These are phyloP conservation scores for Leptopterna dolabrata DNA, from an alignment of 2,888 invertebrate genomes.

Conservation along the genomic window DNA sequence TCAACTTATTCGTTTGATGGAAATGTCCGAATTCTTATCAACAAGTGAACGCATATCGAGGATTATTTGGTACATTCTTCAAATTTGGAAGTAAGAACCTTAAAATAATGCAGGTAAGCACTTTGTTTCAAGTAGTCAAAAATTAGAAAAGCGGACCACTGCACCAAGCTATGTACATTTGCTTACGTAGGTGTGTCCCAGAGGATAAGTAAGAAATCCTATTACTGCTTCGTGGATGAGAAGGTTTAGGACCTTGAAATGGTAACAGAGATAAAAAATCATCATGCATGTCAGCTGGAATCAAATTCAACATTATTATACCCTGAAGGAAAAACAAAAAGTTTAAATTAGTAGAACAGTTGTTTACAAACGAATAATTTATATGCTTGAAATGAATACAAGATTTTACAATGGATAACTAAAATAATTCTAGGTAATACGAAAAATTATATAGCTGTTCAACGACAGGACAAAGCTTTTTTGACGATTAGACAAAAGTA, in stretches of 20 bases:
- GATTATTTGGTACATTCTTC: too few species aligned
- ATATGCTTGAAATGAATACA: background rate
- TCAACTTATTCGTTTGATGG: too few species aligned
- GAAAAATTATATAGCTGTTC: background rate
- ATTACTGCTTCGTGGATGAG: slow-evolving; percentile 25
- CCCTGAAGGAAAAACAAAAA: background rate
- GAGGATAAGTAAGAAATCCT: slow-evolving; percentile 13
- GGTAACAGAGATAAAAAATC: slow-evolving; percentile 16
- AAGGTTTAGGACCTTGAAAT: slow-evolving; percentile 26
- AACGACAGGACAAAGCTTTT: background rate
- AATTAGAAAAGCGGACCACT: background rate
- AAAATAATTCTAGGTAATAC: too few species aligned
- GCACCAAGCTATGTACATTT: slow-evolving; percentile 7
- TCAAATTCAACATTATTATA: slow-evolving; percentile 14
- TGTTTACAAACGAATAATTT: background rate
- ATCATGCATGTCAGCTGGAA: slow-evolving; percentile 30
- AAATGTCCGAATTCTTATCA: too few species aligned
- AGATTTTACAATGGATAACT: too few species aligned
- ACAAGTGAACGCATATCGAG: too few species aligned
- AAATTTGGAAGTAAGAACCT: too few species aligned
- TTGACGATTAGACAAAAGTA: background rate
- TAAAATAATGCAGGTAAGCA: background rate
- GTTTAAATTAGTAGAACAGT: background rate
- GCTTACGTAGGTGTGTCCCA: slow-evolving; percentile 43
- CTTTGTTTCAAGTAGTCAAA: background rate